Base-by-base conservation (phyloP, 2,888 invertebrate species). In the Anoplius nigerrimus region DNA sequence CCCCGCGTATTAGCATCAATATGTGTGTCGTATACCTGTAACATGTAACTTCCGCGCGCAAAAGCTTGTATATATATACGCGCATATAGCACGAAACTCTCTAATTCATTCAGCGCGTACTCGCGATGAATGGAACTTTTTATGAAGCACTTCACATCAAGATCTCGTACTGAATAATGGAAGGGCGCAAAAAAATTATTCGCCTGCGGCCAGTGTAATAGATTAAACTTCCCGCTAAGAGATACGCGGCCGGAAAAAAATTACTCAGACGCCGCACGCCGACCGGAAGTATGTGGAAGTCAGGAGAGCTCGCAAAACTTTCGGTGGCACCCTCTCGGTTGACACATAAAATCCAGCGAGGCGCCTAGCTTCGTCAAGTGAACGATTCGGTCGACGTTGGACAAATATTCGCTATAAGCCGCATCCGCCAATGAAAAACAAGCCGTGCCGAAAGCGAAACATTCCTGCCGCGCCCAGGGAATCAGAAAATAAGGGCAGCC, bases 251-350 rank as follows among this genome's bases (percentile, higher is more conserved):
- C 42, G 42, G 42, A 59, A 22, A 21, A 72, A 34, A 75, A 77
- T 78, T 72, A 58, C 63, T 24, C 62, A 53, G n/a, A n/a, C 18
- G 61, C 53, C 72, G 60, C 65, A 63, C 22, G 59, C 60, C 57
- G 66, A 34, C 34, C 34, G 1, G 55, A 69, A 63, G 57, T 71
- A 66, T 43, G 48, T 54, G 55, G 54, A 45, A 11, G 45, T 3
- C 4, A 15, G n/a, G 48, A 24, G 60, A 54, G 34, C 69, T 52
- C 56, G 54, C 61, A 71, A 78, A 78, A 75, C 59, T 77, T 75
- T 72, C 69, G 54, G 75, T 68, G n/a, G n/a, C n/a, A n/a, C n/a
- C n/a, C n/a, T n/a, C n/a, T n/a, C 54, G 66, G 72, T 69, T 77
- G 78, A 71, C 72, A 78, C 78, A 72, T 72, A 72, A 75, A 62